Evolutionary conservation across 2,113 vertebrate genomes (phyloP).

Genomic region (Chloropsis hardwickii): DNA sequence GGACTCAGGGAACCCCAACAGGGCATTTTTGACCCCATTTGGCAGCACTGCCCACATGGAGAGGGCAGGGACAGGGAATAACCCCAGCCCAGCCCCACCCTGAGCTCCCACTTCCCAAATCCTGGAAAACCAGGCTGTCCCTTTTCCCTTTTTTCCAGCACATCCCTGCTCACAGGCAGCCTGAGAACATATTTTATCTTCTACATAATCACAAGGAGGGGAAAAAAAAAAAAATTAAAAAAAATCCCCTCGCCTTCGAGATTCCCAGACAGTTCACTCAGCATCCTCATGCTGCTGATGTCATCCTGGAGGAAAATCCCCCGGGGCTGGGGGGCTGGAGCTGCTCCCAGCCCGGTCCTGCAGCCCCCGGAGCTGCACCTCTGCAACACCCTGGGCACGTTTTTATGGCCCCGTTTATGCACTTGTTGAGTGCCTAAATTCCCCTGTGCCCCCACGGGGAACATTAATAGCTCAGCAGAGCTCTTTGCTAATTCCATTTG

Average conservation of each 20-base stretch:
- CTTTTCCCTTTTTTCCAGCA: background rate
- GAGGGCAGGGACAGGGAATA: background rate
- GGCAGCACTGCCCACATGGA: accelerated
- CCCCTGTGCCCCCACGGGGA: background rate
- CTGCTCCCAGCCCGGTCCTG: background rate
- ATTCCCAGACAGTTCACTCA: slow-evolving; percentile 71
- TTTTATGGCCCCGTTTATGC: background rate
- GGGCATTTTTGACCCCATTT: background rate
- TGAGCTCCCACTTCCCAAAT: background rate
- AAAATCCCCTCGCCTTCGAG: background rate
- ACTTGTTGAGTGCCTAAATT: background rate
- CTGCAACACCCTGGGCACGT: background rate
- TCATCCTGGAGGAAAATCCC: slow-evolving; percentile 28
- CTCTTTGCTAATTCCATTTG: background rate
- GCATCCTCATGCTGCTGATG: slow-evolving; percentile 59
- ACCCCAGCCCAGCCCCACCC: background rate
- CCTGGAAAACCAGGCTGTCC: background rate
- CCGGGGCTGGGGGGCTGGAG: background rate
- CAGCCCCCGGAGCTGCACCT: background rate
- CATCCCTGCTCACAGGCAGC: background rate
- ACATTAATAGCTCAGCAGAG: background rate
- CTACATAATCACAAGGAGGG: background rate
- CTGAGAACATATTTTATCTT: slow-evolving; percentile 19
- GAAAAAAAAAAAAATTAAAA: background rate
- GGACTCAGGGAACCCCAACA: accelerated